Base-by-base conservation (phyloP, 2,797 vertebrate genomes). In the Synaphobranchus kaupii region DNA sequence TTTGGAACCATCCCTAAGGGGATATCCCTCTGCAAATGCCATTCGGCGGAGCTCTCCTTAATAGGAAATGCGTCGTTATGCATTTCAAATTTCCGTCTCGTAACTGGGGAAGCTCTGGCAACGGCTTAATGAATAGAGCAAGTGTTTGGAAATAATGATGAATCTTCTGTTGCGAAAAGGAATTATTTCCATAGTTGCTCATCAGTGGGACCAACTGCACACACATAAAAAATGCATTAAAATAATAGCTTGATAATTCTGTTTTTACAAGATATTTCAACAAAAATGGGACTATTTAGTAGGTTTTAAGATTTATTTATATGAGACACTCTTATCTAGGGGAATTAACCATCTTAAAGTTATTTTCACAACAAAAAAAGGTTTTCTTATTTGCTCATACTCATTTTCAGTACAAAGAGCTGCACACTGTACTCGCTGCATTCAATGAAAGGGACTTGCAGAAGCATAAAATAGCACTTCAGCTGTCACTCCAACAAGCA, bases 51-150 rank as follows among this genome's bases (percentile, higher is more conserved):
- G 60, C 83, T 81, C 86, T 88, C 73, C 88, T 90, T 86, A 85
- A 91, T 90, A 90, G 76, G 81, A 82, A 48, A 60, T 20, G 50
- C 25, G 54, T 73, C 86, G 85, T 83, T 85, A 88, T 84, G 88
- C 84, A 44, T 76, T 47, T 48, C 56, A 48, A 68, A 83, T n/a
- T 50, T 47, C 28, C 48, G 13, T 39, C 20, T 48, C 58, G 85
- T 90, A 90, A 90, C 87, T 86, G 88, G 87, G 76, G 89, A 89
- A 82, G 88, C 88, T 88, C 84, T 86, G 86, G 85, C 89, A 91
- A 90, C 31, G 73, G 86, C 89, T 90, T 91, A 68, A 89, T 89
- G 87, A 92, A 91, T 86, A 86, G 84, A 88, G 85, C 81, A 54
- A 39, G 39, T 50, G 48, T 83, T 66, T 17, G 88, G 71, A 85